Conservation (phyloP, 2,113 vertebrate genomes). For the Limnothrissa miodon region DNA sequence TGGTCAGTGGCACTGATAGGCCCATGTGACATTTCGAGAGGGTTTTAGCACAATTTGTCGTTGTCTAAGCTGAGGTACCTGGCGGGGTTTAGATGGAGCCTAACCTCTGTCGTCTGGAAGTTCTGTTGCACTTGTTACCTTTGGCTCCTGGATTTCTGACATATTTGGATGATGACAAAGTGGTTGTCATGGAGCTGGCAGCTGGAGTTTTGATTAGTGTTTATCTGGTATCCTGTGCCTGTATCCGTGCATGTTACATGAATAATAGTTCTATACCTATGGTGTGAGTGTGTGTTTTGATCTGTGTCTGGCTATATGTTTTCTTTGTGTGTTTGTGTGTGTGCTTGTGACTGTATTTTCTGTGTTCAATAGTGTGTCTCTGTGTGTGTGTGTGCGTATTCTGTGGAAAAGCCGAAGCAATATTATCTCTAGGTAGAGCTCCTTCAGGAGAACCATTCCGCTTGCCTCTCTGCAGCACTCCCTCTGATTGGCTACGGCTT, state of each 20-base stretch:
- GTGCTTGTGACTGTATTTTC: too few species aligned
- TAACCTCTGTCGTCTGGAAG: neutral
- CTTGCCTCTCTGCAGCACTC: constrained; percentile 18
- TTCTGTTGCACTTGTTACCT: neutral
- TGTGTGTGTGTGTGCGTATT: neutral
- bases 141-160: neutral
- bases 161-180: neutral
- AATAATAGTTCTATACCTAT: too few species aligned
- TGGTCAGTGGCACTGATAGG: neutral
- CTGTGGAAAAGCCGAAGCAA: neutral
- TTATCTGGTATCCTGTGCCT: neutral
- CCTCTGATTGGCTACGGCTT: constrained; percentile 46
- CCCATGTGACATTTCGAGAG: neutral
- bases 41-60: neutral
- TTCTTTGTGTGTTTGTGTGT: neutral
- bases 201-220: neutral
- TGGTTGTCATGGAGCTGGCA: neutral
- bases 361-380: neutral
- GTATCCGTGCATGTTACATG: neutral
- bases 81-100: neutral
- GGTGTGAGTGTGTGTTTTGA: neutral
- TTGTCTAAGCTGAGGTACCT: neutral
- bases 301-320: neutral
- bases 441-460: constrained; percentile 32
- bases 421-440: constrained; percentile 48